phyloP scores from a whole-genome alignment of 2,797 vertebrate genomes.

The Ataeniobius toweri region DNA sequence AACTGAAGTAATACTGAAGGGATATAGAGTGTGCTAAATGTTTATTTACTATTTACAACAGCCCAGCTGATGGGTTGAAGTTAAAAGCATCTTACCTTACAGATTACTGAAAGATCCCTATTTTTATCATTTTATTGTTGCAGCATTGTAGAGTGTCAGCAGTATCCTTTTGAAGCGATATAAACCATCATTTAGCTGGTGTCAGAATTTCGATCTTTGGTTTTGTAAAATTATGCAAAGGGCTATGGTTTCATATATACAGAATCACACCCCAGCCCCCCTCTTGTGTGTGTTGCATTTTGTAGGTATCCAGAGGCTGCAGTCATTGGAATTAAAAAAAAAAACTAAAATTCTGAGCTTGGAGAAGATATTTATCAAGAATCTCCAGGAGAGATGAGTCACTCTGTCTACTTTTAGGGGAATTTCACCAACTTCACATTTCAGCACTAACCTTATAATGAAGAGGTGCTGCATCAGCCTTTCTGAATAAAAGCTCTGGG shows the following conservation, averaged over 20 bases:
- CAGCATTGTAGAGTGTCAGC: neutral
- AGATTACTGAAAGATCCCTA: neutral
- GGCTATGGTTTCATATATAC: neutral
- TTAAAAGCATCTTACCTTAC: too few species aligned
- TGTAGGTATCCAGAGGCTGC: constrained; percentile 65
- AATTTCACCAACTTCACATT: neutral
- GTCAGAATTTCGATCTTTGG: neutral
- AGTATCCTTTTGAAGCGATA: neutral
- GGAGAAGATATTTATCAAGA: constrained; percentile 67
- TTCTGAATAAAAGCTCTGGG: neutral
- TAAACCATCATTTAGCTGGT: neutral
- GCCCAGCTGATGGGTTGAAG: neutral
- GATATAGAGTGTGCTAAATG: too few species aligned
- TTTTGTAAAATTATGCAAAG: neutral
- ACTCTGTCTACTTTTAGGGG: neutral
- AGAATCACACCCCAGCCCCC: neutral
- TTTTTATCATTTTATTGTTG: neutral
- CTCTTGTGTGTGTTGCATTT: neutral
- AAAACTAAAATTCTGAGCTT: constrained; percentile 49
- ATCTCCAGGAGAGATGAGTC: constrained; percentile 16
- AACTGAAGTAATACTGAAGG: neutral
- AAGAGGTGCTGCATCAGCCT: neutral
- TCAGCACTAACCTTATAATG: too few species aligned
- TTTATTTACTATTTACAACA: neutral
- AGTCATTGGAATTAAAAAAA: constrained; percentile 43